These are phyloP conservation scores for Cyrtonyx montezumae DNA, from an alignment of 2,113 vertebrate species.

Conservation along the genomic window DNA sequence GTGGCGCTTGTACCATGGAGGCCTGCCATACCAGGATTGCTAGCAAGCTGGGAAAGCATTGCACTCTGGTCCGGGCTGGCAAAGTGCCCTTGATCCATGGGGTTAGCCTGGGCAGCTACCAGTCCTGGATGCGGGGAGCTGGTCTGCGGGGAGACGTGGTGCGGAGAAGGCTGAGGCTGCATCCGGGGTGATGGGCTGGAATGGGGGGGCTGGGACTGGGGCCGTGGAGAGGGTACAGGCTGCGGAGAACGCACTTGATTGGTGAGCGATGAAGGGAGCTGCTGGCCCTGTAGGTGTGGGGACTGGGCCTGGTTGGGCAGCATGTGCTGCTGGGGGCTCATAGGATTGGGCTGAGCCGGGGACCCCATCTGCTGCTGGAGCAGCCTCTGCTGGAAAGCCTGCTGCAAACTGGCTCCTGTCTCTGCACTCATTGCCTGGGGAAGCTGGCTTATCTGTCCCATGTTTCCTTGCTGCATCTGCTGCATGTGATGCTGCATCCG, in stretches of 20 bases:
- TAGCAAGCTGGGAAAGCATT: conserved; percentile 92
- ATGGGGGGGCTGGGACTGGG: conserved; percentile 89
- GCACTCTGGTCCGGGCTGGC: conserved; percentile 91
- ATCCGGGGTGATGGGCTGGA: conserved; percentile 91
- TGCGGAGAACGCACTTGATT: conserved; percentile 97
- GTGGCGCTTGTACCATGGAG: conserved; percentile 89
- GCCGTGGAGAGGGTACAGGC: conserved; percentile 87
- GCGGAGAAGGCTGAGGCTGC: conserved; percentile 88
- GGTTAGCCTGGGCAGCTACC: conserved; percentile 86
- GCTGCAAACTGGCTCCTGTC: conserved; percentile 86
- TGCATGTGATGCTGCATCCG: conserved; percentile 87
- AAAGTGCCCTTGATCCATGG: conserved; percentile 90
- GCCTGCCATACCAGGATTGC: conserved; percentile 88
- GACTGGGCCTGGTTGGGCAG: conserved; percentile 86
- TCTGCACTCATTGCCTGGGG: conserved; percentile 81
- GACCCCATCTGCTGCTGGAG: conserved; percentile 91
- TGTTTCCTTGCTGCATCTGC: conserved; percentile 85
- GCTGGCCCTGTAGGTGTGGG: conserved; percentile 91
- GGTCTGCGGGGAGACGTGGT: conserved; percentile 94
- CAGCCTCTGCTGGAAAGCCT: conserved; percentile 89
- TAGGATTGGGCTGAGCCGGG: conserved; percentile 84
- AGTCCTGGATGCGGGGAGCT: conserved; percentile 94
- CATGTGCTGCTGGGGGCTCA: conserved; percentile 89
- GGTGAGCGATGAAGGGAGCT: conserved; percentile 87
- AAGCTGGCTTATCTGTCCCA: conserved; percentile 84